These are phyloP conservation scores for Leptoteleia sp. DNA, from an alignment of 1,140 invertebrate species.

Conservation along the genomic window DNA sequence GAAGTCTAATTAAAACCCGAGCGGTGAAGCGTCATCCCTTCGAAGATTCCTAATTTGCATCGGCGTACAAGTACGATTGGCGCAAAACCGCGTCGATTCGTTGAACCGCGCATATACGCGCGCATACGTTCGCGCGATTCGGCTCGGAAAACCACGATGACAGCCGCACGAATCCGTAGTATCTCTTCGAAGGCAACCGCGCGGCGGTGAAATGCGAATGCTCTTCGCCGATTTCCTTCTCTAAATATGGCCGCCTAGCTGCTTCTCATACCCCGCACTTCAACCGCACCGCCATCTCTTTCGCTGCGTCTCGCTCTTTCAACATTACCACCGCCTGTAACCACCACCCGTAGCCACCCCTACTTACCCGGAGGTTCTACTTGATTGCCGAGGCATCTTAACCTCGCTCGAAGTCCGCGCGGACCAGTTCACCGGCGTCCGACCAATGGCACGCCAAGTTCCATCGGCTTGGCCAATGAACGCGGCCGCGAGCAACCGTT, in stretches of 20 bases:
- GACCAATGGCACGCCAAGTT: constrained; percentile 63
- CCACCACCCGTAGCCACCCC: constrained; percentile 80
- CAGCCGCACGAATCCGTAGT: constrained; percentile 66
- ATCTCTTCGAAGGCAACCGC: constrained; percentile 64
- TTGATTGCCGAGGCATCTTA: constrained; percentile 81
- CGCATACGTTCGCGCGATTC: constrained; percentile 57
- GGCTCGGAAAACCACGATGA: constrained; percentile 66
- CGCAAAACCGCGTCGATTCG: constrained; percentile 62
- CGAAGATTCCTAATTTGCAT: constrained; percentile 60
- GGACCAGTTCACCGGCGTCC: constrained; percentile 62
- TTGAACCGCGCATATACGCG: constrained; percentile 52
- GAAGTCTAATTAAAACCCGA: constrained; percentile 44
- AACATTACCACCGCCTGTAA: constrained; percentile 72
- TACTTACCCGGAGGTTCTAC: constrained; percentile 81
- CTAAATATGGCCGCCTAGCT: constrained; percentile 80
- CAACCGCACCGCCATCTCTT: constrained; percentile 58
- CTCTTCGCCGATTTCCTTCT: constrained; percentile 80
- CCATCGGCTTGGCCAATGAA: constrained; percentile 67
- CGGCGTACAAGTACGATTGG: constrained; percentile 48
- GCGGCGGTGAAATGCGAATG: constrained; percentile 70
- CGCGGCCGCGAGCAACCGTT: constrained; percentile 63
- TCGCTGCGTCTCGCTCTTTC: constrained; percentile 58
- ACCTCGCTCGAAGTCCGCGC: constrained; percentile 74
- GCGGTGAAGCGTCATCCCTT: background rate
- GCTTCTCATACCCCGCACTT: constrained; percentile 65